Evolutionary conservation across 2,113 vertebrate genomes (phyloP).

Genomic region (Pygoscelis adeliae): DNA sequence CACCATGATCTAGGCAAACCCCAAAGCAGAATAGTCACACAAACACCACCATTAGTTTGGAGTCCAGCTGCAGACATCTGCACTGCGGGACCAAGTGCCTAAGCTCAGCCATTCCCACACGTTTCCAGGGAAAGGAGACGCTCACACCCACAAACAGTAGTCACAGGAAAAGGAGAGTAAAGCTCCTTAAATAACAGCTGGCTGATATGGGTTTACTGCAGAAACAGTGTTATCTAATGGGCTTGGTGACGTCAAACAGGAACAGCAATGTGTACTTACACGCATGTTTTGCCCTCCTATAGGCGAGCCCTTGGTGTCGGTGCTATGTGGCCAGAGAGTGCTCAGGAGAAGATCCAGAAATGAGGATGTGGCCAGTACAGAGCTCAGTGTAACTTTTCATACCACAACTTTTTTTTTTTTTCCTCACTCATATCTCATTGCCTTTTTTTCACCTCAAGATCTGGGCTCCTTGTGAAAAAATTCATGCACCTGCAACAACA

Average conservation of each 20-base stretch:
- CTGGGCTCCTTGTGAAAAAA: background rate
- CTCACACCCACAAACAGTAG: background rate
- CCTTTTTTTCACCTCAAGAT: background rate
- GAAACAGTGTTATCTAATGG: slow-evolving; percentile 39
- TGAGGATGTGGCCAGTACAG: background rate
- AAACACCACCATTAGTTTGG: background rate
- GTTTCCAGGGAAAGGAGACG: background rate
- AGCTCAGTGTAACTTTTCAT: background rate
- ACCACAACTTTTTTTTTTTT: background rate
- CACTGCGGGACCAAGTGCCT: background rate
- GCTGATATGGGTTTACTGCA: background rate
- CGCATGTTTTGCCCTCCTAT: background rate
- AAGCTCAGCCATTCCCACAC: background rate
- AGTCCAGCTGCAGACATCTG: background rate
- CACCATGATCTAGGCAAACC: background rate
- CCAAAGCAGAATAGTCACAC: background rate
- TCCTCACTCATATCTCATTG: background rate
- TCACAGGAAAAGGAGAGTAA: slow-evolving; percentile 26
- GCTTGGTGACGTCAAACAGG: background rate
- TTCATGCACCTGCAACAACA: background rate
- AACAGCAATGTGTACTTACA: background rate
- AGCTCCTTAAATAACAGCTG: slow-evolving; percentile 38
- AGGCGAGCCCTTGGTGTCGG: background rate
- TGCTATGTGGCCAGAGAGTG: background rate
- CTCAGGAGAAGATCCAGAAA: background rate